A percentile compares a stretch with the other conserved stretches of the same genome.
Conservation (phyloP, 1,140 invertebrate genomes). For the Caenorhabditis inopinata region DNA sequence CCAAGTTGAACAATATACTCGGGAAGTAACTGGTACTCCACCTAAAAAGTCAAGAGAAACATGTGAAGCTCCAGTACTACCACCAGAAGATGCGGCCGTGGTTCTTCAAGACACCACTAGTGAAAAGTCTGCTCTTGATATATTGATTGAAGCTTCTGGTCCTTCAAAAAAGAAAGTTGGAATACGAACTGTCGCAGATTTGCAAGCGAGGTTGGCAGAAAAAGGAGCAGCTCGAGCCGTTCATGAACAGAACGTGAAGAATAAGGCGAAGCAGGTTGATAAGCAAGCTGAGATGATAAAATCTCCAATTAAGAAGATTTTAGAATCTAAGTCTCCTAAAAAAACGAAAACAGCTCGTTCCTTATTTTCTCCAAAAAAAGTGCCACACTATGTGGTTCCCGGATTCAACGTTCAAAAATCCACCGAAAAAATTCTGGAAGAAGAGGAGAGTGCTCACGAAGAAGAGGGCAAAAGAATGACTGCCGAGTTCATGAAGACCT, state of each 20-base stretch:
- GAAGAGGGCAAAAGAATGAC: conserved; percentile 7
- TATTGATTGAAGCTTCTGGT: not conserved
- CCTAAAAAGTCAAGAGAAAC: not conserved
- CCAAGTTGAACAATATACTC: not conserved
- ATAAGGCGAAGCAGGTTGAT: not conserved
- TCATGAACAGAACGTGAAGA: not conserved
- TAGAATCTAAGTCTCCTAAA: not conserved
- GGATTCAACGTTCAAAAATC: not conserved
- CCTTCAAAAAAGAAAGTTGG: not conserved
- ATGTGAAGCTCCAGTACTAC: not conserved
- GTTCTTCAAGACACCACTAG: not conserved
- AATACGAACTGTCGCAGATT: not conserved
- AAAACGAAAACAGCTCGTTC: not conserved
- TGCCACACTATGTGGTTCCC: not conserved
- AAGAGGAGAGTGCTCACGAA: conserved; percentile 10
- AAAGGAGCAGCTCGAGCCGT: not conserved
- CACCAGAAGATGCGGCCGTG: not conserved
- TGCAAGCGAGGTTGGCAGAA: not conserved
- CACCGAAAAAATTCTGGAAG: not conserved
- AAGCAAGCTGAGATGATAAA: not conserved
- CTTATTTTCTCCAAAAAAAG: not conserved
- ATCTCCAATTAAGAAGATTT: not conserved
- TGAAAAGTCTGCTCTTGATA: not conserved
- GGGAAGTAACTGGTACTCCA: not conserved
- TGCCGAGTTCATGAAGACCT: not conserved